Base-by-base conservation (phyloP, 37 sponge, comb jelly and placozoan species). In the Crambe crambe region DNA sequence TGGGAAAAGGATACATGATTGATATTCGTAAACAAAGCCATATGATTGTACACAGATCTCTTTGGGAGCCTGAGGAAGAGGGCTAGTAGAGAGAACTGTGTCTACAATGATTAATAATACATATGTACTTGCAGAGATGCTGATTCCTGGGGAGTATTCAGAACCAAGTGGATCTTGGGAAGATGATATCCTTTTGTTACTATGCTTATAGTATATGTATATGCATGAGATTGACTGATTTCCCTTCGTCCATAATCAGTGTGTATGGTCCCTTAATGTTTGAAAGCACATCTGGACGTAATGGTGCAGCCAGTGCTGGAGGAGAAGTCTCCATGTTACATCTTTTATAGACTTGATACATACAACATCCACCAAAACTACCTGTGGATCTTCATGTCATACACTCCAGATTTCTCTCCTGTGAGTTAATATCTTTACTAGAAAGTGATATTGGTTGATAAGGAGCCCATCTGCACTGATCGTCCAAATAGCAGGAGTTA, bases 311-410 rank as follows among this genome's bases (percentile, higher is more conserved):
- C 91, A 3, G 27, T 76, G 38, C 77, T 96, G 37, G 77, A 85
- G 51, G 98, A 92, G 17, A 58, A 78, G 3, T 59, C 69, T 29
- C 86, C 99, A 0, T 93, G 96, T 44, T 98, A 98, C 68, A 81
- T 98, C 32, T 86, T 98, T 71, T 98, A 87, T 62, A 74, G 96
- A 27, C 74, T 98, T 41, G 99, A 98, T 56, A 74, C 79, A 10
- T 86, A 86, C 58, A 89, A 87, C 60, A 39, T 58, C 0, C 62
- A 89, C 27, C 78, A 82, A 10, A 85, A 86, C 51, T 87, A 94
- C 81, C 67, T 79, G 64, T 96, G 97, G 97, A 32, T 96, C 31
- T 90, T 96, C 74, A 36, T 94, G 69, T 60, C 84, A 2, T 96
- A 86, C 70, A 89, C 84, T 1, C 97, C 97, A 12, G 92, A 96